Evolutionary conservation across 2,888 invertebrate genomes (phyloP).

Genomic region (Heliothis peltigera): DNA sequence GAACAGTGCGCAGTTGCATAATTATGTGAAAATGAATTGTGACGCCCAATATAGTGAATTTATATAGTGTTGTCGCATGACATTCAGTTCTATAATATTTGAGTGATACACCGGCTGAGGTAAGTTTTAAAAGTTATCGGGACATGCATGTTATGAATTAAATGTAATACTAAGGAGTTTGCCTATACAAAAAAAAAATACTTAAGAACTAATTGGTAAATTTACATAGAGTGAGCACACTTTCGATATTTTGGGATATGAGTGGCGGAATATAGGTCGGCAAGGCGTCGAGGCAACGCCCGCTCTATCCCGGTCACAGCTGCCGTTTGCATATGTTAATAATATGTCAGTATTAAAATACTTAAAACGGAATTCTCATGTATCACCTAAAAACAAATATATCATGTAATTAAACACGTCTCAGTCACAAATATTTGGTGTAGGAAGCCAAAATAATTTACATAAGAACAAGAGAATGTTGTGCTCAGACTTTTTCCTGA

Average conservation of each 20-base stretch:
- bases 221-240: conserved; percentile 67
- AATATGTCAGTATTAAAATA: conserved; percentile 58
- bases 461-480: conserved; percentile 13
- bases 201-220: conserved; percentile 51
- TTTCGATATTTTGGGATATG: conserved; percentile 88
- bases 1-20: conserved; percentile 74
- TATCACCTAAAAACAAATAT: not conserved
- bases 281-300: conserved; percentile 83
- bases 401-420: not conserved
- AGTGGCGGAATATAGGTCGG: conserved; percentile 86
- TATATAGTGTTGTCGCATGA: conserved; percentile 35
- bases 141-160: conserved; percentile 13
- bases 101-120: conserved; percentile 28
- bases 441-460: conserved; percentile 45
- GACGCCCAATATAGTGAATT: conserved; percentile 57
- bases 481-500: not conserved
- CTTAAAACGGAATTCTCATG: conserved; percentile 7
- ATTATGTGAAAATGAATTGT: conserved; percentile 66
- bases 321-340: conserved; percentile 75
- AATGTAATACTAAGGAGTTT: not conserved
- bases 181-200: conserved; percentile 5
- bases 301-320: conserved; percentile 87
- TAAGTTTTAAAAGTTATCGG: conserved; percentile 29
- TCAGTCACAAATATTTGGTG: conserved; percentile 20
- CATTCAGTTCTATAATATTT: conserved; percentile 20